Base-by-base conservation (phyloP, 2,797 vertebrate species). In the Sus cebifrons region DNA sequence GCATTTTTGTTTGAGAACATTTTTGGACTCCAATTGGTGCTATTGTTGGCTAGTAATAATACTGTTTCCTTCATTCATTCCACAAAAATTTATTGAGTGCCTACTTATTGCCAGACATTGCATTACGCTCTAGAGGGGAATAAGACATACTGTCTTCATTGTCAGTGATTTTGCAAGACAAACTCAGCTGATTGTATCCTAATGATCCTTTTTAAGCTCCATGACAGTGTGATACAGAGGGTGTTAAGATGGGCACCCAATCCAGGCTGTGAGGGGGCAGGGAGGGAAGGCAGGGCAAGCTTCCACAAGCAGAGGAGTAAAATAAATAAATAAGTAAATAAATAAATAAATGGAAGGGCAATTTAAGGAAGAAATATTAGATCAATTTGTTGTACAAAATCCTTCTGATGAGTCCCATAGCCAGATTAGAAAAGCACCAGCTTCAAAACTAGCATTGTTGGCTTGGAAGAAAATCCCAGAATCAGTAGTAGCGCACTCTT, bases 1-100 rank as follows among this genome's bases (percentile, higher is more conserved):
- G 44, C 23, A 56, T 77, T 83, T 94, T 82, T 83, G 44, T 64
- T 65, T 94, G 27, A 94, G 67, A 92, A 83, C 58, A 44, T 77
- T 71, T n/a, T 36, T 94, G 89, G 86, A 62, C 27, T 84, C 71
- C 3, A 17, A 87, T 58, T 88, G 15, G 60, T 93, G 49, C 83
- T 89, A 3, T 78, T 79, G 25, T 84, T 83, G 29, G 65, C 29
- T 67, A 65, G 15, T 81, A 85, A 73, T 68, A 75, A 73, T 91
- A 91, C 7, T 77, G 25, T 58, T 87, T 77, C 23, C 16, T 94
- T 96, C 56, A 68, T 84, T 92, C 21, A 65, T 86, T 83, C 75
- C 40, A 32, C 36, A 75, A 73, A 81, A 89, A 87, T 91, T 52
- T 74, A 78, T 44, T 44, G 49, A 84, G 23, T 60, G 18, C 10